These are phyloP conservation scores for Lasioglossum lativentre DNA, from an alignment of 2,888 invertebrate species.

Conservation along the genomic window DNA sequence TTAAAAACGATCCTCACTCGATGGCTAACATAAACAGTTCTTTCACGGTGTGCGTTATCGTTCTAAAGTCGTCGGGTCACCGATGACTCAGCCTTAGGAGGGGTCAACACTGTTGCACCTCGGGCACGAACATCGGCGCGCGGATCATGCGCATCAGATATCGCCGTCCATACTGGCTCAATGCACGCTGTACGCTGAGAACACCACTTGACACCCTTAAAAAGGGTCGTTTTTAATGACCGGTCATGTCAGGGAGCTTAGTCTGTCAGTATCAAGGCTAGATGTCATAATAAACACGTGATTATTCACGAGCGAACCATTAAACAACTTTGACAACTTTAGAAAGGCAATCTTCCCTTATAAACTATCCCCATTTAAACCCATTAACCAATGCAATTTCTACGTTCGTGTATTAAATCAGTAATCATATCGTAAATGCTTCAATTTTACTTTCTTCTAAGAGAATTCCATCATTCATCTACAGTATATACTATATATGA, in stretches of 20 bases:
- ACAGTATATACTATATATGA: too few species aligned
- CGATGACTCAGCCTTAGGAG: conserved; percentile 21
- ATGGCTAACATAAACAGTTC: conserved; percentile 18
- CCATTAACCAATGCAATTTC: neutral
- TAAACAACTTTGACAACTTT: neutral
- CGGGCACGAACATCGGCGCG: conserved; percentile 5
- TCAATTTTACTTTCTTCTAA: neutral
- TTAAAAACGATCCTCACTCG: conserved; percentile 16
- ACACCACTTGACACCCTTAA: conserved; percentile 17
- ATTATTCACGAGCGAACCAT: neutral
- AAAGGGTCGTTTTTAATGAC: conserved; percentile 17
- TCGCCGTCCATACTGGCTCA: neutral
- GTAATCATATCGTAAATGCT: neutral
- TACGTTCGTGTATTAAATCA: neutral
- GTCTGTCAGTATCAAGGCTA: neutral
- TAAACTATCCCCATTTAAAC: neutral
- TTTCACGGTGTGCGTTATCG: conserved; percentile 22
- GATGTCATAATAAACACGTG: neutral
- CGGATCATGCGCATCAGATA: conserved; percentile 19
- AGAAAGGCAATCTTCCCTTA: neutral
- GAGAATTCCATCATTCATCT: too few species aligned
- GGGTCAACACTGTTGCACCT: conserved; percentile 17
- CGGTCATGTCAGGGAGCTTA: neutral
- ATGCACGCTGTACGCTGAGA: neutral
- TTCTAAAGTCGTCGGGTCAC: conserved; percentile 21